These are phyloP conservation scores for Mormyrus hasselquistii DNA, from an alignment of 2,797 vertebrate species.

Conservation along the genomic window DNA sequence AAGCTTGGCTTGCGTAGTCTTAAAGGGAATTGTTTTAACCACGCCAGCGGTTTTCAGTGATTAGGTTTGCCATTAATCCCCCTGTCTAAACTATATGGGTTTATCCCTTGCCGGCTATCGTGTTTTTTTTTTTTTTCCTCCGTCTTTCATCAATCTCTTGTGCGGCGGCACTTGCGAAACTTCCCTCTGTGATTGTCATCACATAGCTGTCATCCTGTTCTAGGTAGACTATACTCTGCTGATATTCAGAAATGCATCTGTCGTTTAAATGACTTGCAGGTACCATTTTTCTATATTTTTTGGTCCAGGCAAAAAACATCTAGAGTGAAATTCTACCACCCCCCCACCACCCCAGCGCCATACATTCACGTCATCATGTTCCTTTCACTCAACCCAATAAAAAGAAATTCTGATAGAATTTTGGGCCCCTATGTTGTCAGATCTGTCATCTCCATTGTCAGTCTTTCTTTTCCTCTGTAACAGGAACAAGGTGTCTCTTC, in stretches of 20 bases:
- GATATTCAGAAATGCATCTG: slow-evolving; percentile 32
- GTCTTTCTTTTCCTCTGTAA: not conserved
- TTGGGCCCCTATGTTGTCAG: slow-evolving; percentile 5
- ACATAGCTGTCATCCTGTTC: slow-evolving; percentile 12
- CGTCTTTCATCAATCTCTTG: slow-evolving; percentile 39
- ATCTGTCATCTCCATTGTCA: slow-evolving; percentile 3
- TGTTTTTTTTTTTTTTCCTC: slow-evolving; percentile 25
- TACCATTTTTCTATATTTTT: not conserved
- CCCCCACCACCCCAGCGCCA: not conserved
- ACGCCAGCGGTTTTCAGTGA: not conserved
- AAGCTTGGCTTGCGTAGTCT: not conserved
- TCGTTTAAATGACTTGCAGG: slow-evolving; percentile 11
- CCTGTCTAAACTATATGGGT: slow-evolving; percentile 34
- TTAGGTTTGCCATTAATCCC: slow-evolving; percentile 18
- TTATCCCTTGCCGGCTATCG: slow-evolving; percentile 17
- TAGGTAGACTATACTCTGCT: slow-evolving; percentile 20
- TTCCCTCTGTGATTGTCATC: slow-evolving; percentile 11
- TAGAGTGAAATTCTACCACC: not conserved
- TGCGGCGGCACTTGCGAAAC: not conserved
- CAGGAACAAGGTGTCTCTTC: slow-evolving; percentile 12
- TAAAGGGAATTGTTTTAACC: not conserved
- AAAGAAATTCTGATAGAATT: slow-evolving; percentile 18
- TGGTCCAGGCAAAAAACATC: not conserved
- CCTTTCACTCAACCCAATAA: slow-evolving; percentile 8
- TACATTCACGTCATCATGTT: not conserved